Evolutionary conservation across 2,888 invertebrate species (phyloP).

Genomic region (Oxycera nigricornis): DNA sequence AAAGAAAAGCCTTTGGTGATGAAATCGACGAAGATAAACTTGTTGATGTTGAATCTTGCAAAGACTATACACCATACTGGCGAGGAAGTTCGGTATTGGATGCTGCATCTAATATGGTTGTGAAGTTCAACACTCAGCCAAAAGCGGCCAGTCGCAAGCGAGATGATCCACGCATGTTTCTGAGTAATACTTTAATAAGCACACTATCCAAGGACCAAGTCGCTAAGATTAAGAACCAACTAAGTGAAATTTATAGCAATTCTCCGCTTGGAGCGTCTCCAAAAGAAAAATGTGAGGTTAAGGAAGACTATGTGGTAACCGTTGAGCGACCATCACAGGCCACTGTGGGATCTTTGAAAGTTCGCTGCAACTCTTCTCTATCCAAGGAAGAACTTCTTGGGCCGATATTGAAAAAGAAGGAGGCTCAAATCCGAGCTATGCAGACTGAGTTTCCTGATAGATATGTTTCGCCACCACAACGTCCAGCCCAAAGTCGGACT

Average conservation of each 20-base stretch:
- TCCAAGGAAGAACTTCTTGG: conserved; percentile 62
- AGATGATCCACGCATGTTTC: conserved; percentile 65
- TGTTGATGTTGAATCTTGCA: conserved; percentile 62
- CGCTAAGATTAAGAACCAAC: conserved; percentile 77
- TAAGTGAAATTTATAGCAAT: conserved; percentile 81
- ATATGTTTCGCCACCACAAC: conserved; percentile 24
- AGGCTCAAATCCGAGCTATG: conserved; percentile 53
- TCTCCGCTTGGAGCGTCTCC: conserved; percentile 55
- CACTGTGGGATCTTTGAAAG: conserved; percentile 61
- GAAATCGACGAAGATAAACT: conserved; percentile 62
- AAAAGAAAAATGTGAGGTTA: conserved; percentile 55
- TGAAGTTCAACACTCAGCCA: conserved; percentile 64
- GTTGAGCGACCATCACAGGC: conserved; percentile 62
- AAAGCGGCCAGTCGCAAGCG: conserved; percentile 62
- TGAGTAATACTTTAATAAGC: conserved; percentile 81
- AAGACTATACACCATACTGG: conserved; percentile 85
- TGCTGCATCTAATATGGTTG: conserved; percentile 75
- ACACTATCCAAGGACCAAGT: conserved; percentile 86
- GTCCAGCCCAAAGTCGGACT: conserved; percentile 42
- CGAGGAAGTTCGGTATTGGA: conserved; percentile 83
- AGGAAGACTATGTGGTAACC: conserved; percentile 69
- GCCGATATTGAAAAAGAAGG: conserved; percentile 54
- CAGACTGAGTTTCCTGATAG: conserved; percentile 50
- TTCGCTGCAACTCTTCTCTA: conserved; percentile 67
- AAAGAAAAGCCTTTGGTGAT: conserved; percentile 67